Base-by-base conservation (phyloP, 2,888 invertebrate genomes). In the Phortica okadai region DNA sequence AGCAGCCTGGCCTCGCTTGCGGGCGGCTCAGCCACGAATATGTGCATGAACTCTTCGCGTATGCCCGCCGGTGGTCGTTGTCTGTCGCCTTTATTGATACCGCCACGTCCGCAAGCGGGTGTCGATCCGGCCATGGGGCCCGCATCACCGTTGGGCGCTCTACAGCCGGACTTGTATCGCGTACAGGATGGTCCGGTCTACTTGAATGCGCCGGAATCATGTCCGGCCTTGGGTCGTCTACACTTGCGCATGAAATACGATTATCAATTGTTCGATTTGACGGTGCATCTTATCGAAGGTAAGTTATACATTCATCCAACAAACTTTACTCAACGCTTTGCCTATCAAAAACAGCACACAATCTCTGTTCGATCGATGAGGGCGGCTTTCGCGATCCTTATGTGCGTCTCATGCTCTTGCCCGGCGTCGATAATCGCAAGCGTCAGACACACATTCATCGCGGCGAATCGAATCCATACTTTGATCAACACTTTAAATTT, bases 251-350 rank as follows among this genome's bases (percentile, higher is more conserved):
- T 97, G 76, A 96, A 95, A 87, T 98, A 97, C 89, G 97, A 97
- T 92, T 97, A 97, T 88, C 96, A 97, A 90, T 93, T 96, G 81
- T 97, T 97, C 16, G 97, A 98, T 91, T 93, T 98, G 82, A 95
- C 97, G 82, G 95, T 97, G n/a, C 97, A 97, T 92, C 93, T 97
- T 82, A 97, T 97, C 91, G 97, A 97, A 94, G 96, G 96, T 96
- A 41, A 56, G 80, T 11, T n/a, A 1, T 2, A 42, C n/a, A 14
- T 1, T 7, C 6, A 41, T 14, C 70, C 10, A 41, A 33, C 59
- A 42, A 69, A 0, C 6, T 45, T 4, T 50, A 21, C 10, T 50
- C 7, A 45, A 8, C 50, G 1, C 8, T 50, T 50, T 14, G 2
- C 50, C 2, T 50, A 11, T 11, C 58, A 59, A 59, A 16, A n/a